These are phyloP conservation scores for Trichogramma pretiosum DNA, from an alignment of 1,140 invertebrate genomes.

Conservation along the genomic window DNA sequence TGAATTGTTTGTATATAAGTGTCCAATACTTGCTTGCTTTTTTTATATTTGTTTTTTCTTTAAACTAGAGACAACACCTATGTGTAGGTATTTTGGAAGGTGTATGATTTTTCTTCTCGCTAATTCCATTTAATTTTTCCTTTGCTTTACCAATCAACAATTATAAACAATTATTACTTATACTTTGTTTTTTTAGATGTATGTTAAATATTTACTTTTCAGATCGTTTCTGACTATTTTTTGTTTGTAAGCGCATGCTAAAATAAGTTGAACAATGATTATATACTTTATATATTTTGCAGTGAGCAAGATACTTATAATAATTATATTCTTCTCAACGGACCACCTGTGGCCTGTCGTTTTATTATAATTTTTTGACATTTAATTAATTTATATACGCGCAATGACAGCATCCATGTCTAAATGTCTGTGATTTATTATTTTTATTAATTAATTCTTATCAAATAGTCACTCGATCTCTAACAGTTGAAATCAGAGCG, in stretches of 20 bases:
- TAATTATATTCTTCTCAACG: conserved; percentile 21
- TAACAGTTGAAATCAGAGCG: too few species aligned
- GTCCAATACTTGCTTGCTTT: too few species aligned
- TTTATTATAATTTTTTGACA: too few species aligned
- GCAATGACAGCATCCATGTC: too few species aligned
- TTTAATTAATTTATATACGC: too few species aligned
- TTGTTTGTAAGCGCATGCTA: conserved; percentile 29
- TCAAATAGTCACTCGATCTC: conserved; percentile 11
- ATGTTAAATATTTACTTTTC: too few species aligned
- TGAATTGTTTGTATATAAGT: too few species aligned
- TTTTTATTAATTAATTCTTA: conserved; percentile 11
- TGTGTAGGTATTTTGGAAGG: conserved; percentile 23
- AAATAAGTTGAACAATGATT: conserved; percentile 29
- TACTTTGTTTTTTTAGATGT: too few species aligned
- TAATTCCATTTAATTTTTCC: conserved; percentile 13
- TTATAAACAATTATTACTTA: conserved; percentile 21
- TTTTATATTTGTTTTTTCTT: conserved; percentile 16
- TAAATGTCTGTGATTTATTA: conserved; percentile 15
- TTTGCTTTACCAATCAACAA: conserved; percentile 16
- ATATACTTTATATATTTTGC: conserved; percentile 18
- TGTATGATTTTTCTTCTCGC: conserved; percentile 17
- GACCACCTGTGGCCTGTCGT: conserved; percentile 27
- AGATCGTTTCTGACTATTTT: conserved; percentile 15
- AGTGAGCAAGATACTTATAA: conserved; percentile 13
- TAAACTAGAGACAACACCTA: conserved; percentile 29